Evolutionary conservation across 2,797 vertebrate species (phyloP).

Genomic region (Tarsius wallacei): DNA sequence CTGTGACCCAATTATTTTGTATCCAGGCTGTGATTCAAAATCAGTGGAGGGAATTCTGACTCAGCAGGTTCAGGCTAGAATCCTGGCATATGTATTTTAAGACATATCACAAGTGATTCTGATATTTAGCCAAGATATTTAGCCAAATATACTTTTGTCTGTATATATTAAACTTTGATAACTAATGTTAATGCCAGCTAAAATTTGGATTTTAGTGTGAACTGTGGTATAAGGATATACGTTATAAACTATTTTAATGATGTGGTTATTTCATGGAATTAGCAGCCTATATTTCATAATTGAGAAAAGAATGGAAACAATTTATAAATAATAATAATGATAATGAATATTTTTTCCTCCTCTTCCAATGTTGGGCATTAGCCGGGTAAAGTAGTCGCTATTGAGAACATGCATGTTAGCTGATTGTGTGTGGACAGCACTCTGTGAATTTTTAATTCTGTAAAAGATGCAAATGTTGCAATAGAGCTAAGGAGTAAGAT

Average conservation of each 20-base stretch:
- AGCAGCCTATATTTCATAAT: neutral
- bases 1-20: neutral
- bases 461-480: neutral
- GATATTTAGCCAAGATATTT: neutral
- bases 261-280: neutral
- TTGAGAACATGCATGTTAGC: neutral
- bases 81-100: neutral
- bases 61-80: neutral
- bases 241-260: neutral
- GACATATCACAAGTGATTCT: neutral
- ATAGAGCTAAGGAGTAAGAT: neutral
- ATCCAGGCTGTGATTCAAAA: neutral
- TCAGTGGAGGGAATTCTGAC: neutral
- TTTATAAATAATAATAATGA: conserved; percentile 31
- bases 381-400: neutral
- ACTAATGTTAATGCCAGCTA: neutral
- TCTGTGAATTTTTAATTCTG: conserved; percentile 24
- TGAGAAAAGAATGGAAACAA: neutral
- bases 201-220: conserved; percentile 12
- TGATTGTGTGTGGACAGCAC: neutral
- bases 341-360: conserved; percentile 9
- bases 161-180: conserved; percentile 1
- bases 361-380: neutral
- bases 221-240: neutral
- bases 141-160: neutral